Evolutionary conservation across 1,140 invertebrate species (phyloP).

Genomic region (Coptotermes formosanus): DNA sequence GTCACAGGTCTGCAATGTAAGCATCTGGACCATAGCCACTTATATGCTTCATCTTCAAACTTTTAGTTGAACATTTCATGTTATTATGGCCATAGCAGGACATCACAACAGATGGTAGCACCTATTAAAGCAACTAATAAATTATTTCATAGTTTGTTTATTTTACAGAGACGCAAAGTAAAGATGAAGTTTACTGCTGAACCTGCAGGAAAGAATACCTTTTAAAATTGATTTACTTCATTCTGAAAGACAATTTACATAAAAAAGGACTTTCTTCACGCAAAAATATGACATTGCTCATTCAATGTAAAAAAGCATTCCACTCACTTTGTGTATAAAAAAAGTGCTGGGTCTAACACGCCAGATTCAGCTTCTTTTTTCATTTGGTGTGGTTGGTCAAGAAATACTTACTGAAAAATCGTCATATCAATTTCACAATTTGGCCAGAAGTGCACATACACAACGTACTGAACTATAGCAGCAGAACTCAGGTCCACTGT

Average conservation of each 20-base stretch:
- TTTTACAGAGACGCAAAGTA: slow-evolving; percentile 4
- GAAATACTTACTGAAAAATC: slow-evolving; percentile 18
- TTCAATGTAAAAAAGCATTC: slow-evolving; percentile 25
- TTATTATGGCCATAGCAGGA: slow-evolving; percentile 20
- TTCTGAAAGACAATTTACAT: slow-evolving; percentile 26
- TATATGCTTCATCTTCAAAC: slow-evolving; percentile 18
- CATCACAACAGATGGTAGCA: slow-evolving; percentile 26
- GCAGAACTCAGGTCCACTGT: slow-evolving; percentile 23
- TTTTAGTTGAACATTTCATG: slow-evolving; percentile 26
- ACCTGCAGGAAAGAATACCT: slow-evolving; percentile 3
- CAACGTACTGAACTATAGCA: no score
- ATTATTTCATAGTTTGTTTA: slow-evolving; percentile 4
- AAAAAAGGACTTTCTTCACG: slow-evolving; percentile 17
- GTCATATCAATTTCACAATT: slow-evolving; percentile 21
- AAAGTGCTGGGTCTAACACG: slow-evolving; percentile 10
- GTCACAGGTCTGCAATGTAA: not conserved
- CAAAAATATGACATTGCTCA: slow-evolving; percentile 29
- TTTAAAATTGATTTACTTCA: slow-evolving; percentile 24
- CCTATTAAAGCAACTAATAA: slow-evolving; percentile 27
- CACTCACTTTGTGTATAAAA: slow-evolving; percentile 22
- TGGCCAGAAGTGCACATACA: slow-evolving; percentile 26
- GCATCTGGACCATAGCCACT: slow-evolving; percentile 24
- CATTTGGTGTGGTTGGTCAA: slow-evolving; percentile 16
- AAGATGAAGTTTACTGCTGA: not conserved
- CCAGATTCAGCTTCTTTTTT: slow-evolving; percentile 19